A percentile compares a stretch with the other conserved stretches of the same genome.
Conservation (phyloP, 23 tunicate species). For the Botrylloides violaceus region DNA sequence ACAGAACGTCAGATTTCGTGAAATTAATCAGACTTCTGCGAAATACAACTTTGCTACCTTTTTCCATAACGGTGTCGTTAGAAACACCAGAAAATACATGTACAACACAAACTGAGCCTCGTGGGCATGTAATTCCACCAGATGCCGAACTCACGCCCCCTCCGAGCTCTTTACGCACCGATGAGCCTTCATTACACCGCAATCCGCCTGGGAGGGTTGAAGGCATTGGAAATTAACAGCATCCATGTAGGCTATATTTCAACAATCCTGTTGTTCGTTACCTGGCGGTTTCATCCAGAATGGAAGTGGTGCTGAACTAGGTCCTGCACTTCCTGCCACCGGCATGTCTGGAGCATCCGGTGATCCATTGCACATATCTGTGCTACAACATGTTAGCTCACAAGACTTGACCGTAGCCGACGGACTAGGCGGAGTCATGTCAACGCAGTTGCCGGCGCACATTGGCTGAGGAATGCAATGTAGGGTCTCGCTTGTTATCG, state of each 20-base stretch:
- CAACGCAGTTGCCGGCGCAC: neutral
- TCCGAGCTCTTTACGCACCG: neutral
- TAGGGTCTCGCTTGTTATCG: neutral
- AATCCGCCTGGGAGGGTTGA: neutral
- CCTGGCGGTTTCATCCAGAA: too few species aligned
- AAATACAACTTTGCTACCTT: neutral
- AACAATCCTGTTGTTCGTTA: too few species aligned
- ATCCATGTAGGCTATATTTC: too few species aligned
- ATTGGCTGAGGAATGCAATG: neutral
- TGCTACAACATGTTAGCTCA: neutral
- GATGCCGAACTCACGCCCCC: neutral
- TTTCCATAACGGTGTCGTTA: neutral
- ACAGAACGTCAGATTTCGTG: too few species aligned
- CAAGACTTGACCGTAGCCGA: constrained; percentile 12
- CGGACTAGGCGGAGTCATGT: neutral
- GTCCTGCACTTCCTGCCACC: neutral
- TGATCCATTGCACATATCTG: constrained; percentile 8
- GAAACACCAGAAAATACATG: constrained; percentile 1
- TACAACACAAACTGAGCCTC: neutral
- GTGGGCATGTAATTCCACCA: neutral
- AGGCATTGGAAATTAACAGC: too few species aligned
- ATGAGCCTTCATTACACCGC: neutral
- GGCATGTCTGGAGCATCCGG: constrained; percentile 1
- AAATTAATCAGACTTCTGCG: too few species aligned
- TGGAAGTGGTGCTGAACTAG: too few species aligned